Evolutionary conservation across 2,113 vertebrate genomes (phyloP), one percentile per base, ranked within the genome.

Genomic region (Eptesicus fuscus): DNA sequence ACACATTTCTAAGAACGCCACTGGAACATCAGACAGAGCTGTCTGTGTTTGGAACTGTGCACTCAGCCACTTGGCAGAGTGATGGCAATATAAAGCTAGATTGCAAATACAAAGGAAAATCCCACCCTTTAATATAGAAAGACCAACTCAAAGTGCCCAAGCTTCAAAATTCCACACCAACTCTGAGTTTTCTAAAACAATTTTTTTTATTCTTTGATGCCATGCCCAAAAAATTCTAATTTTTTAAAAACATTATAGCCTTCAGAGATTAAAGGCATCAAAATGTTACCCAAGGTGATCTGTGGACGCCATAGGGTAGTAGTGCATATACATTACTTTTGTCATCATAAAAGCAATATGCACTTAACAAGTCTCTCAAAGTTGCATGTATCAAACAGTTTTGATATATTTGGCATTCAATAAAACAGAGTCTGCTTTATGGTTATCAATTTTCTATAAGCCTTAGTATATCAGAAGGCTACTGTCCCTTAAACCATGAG

Each of bases 1-100:
- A 67, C 89, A 47, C 83, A 93, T 76, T 73, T 95, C 83, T 78
- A 91, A 59, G 49, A 85, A 73, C 88, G 80, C 91, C 90, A 63
- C 88, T 94, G 82, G 83, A 96, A 96, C 51, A 79, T 13, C 0
- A 40, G 94, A 44, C 44, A 47, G 71, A 95, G 28, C 65, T 94
- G 61, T 44, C 61, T 94, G 65, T 40, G 40, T 96, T 87, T 93
- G 37, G 44, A 89, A 94, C 71, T 87, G 30, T 74, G 88, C 42
- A 97, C 0, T 0, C 42, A 83, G 44, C n/a, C 79, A 84, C 97
- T 92, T 93, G 44, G 51, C 59, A 79, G 74, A 93, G 4, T 84
- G 35, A 37, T 92, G 56, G 96, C 80, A 80, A 63, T 40, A 95
- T 49, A 63, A 95, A 78, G 14, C 28, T 42, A 82, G 56, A 78